Percentiles rank a stretch among this genome's conserved stretches.
These are phyloP conservation scores for Eucera pruinosa DNA, from an alignment of 2,888 invertebrate species.

Conservation along the genomic window DNA sequence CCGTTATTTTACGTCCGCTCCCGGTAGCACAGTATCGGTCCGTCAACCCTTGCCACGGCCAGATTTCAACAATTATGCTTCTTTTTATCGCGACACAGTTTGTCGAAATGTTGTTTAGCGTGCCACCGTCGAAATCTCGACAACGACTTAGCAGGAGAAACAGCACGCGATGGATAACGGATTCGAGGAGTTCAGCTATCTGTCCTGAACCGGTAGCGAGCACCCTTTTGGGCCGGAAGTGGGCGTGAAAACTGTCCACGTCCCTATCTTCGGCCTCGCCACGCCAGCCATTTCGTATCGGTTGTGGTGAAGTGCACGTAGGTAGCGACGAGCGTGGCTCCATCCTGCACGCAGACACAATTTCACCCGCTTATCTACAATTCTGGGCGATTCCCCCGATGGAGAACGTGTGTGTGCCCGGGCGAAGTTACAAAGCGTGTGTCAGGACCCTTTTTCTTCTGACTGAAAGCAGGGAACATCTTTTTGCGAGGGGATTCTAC, in stretches of 20 bases:
- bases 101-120: slow-evolving; percentile 63
- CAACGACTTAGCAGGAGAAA: slow-evolving; percentile 27
- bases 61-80: slow-evolving; percentile 26
- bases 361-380: slow-evolving; percentile 37
- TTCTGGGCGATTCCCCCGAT: slow-evolving; percentile 27
- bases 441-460: background rate
- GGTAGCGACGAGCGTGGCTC: slow-evolving; percentile 48
- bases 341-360: slow-evolving; percentile 18
- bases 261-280: slow-evolving; percentile 71
- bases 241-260: slow-evolving; percentile 76
- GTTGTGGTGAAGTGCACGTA: slow-evolving; percentile 41
- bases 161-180: slow-evolving; percentile 48
- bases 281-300: slow-evolving; percentile 60
- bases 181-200: slow-evolving; percentile 66
- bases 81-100: slow-evolving; percentile 72
- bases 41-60: slow-evolving; percentile 18
- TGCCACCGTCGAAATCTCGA: slow-evolving; percentile 13
- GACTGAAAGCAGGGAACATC: background rate
- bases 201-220: slow-evolving; percentile 68
- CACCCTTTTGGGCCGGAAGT: slow-evolving; percentile 76
- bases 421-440: background rate
- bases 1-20: slow-evolving; percentile 2
- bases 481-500: background rate
- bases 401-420: background rate
- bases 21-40: slow-evolving; percentile 27